phyloP scores from a whole-genome alignment of 2,797 vertebrate genomes.

The Sciurus carolinensis region DNA sequence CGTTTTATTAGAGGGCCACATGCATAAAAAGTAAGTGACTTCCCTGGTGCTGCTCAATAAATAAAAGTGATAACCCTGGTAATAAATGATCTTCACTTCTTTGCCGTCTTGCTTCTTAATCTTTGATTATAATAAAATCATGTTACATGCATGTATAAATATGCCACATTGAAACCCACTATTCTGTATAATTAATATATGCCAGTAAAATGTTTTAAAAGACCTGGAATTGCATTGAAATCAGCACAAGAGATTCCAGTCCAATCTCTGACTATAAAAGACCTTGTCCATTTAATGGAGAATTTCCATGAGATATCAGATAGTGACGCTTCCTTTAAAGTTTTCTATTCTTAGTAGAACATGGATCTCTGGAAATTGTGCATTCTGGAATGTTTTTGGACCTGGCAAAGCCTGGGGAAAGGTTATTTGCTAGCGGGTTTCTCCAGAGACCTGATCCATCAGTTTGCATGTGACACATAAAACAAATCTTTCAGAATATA shows the following conservation, averaged over 20 bases:
- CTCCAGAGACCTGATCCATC: constrained; percentile 22
- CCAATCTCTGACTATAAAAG: neutral
- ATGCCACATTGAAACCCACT: neutral
- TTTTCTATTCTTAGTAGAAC: neutral
- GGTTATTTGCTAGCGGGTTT: constrained; percentile 41
- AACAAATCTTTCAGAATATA: constrained; percentile 37
- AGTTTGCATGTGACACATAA: constrained; percentile 47
- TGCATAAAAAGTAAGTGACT: constrained; percentile 77
- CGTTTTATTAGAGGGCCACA: constrained; percentile 77
- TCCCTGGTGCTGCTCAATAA: constrained; percentile 68
- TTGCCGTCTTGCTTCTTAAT: constrained; percentile 48
- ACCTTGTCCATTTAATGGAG: neutral
- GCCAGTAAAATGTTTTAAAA: neutral
- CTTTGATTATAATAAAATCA: constrained; percentile 62
- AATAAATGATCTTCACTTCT: constrained; percentile 69
- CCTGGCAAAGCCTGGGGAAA: neutral
- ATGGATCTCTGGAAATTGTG: neutral
- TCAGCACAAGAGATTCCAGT: neutral
- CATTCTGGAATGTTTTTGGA: constrained; percentile 35
- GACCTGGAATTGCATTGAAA: neutral
- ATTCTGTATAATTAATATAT: neutral
- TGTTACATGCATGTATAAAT: neutral
- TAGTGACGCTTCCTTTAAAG: neutral
- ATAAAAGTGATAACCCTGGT: constrained; percentile 65
- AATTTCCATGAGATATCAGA: neutral